These are phyloP conservation scores for Diachasmimorpha longicaudata DNA, from an alignment of 1,140 invertebrate genomes.

Conservation along the genomic window DNA sequence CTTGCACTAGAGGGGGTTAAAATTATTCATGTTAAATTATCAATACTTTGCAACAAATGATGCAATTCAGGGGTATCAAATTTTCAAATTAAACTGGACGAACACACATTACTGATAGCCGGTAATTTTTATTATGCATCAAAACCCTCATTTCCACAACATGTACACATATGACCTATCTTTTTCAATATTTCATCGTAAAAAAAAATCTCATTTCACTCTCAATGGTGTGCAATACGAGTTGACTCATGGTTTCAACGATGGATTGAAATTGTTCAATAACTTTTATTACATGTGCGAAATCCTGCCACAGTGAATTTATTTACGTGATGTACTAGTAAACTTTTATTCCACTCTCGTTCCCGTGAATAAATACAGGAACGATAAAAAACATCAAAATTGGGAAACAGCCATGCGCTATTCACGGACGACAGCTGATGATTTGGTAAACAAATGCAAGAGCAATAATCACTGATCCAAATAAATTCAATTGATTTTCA, in stretches of 20 bases:
- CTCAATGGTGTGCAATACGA: neutral
- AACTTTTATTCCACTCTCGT: neutral
- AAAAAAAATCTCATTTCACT: neutral
- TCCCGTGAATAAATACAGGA: neutral
- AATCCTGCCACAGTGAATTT: slow-evolving; percentile 1
- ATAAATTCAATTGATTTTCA: neutral
- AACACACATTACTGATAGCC: too few species aligned
- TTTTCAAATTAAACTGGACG: too few species aligned
- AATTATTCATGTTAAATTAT: too few species aligned
- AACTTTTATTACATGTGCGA: slow-evolving; percentile 10
- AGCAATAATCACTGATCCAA: neutral
- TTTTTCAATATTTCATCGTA: too few species aligned
- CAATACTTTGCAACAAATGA: too few species aligned
- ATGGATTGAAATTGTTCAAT: neutral
- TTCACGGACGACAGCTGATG: neutral
- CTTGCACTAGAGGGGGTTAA: too few species aligned
- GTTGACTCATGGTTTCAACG: neutral
- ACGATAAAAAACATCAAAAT: neutral
- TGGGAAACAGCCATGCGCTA: neutral
- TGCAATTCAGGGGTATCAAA: too few species aligned
- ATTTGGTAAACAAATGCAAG: neutral
- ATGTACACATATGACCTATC: too few species aligned
- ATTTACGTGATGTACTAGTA: neutral
- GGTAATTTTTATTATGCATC: too few species aligned
- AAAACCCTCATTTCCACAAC: too few species aligned